A percentile compares a stretch with the other conserved stretches of the same genome.
Conservation (phyloP, 37 sponge, comb jelly and placozoan genomes). For the Ephydatia muelleri region DNA sequence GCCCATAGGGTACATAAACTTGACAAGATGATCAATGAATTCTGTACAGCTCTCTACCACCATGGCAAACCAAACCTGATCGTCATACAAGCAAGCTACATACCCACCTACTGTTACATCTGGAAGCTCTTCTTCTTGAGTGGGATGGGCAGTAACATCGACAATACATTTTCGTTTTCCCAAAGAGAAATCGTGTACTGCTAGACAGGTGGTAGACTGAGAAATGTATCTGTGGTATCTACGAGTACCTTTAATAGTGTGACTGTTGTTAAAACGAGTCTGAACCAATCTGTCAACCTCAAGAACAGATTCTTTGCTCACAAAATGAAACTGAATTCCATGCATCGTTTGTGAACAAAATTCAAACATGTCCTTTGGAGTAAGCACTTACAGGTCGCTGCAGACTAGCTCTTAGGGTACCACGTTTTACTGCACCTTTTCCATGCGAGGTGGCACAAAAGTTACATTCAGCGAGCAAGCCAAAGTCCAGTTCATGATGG, state of each 20-base stretch:
- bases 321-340: slow-evolving; percentile 16
- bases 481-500: slow-evolving; percentile 51
- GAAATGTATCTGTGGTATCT: slow-evolving; percentile 40
- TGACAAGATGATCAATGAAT: too few species aligned
- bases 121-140: too few species aligned
- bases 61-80: too few species aligned
- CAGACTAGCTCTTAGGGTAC: slow-evolving; percentile 46
- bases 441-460: slow-evolving; percentile 60
- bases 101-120: too few species aligned
- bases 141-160: too few species aligned
- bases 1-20: too few species aligned
- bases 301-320: slow-evolving; percentile 11
- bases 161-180: too few species aligned
- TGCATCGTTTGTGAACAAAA: slow-evolving; percentile 12
- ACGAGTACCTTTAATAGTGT: too few species aligned
- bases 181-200: too few species aligned
- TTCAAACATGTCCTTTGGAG: slow-evolving; percentile 44
- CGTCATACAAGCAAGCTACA: too few species aligned
- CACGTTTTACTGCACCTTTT: slow-evolving; percentile 54
- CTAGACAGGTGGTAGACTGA: background rate
- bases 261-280: slow-evolving; percentile 23
- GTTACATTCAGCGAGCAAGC: slow-evolving; percentile 48
- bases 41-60: too few species aligned
- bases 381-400: slow-evolving; percentile 32
- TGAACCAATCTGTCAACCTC: slow-evolving; percentile 8